Evolutionary conservation across 1,140 invertebrate genomes (phyloP).

Genomic region (Zelostemma sp.): DNA sequence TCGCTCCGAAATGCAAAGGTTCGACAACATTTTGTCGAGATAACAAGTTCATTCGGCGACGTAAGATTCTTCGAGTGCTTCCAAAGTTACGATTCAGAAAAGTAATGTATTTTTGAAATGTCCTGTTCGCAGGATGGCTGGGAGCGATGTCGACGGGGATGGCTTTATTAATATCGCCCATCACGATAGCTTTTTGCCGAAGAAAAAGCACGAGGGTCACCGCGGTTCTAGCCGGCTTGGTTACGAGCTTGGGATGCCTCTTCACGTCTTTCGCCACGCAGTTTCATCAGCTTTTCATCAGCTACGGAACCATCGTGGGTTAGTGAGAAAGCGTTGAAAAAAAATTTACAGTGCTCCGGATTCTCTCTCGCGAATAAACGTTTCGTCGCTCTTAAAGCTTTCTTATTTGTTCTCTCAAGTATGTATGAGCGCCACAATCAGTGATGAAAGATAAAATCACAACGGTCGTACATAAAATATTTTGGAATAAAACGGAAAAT

Average conservation of each 20-base stretch:
- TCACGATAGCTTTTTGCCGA: conserved; percentile 87
- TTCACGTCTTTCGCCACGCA: conserved; percentile 91
- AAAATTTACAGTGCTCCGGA: no score
- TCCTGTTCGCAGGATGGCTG: conserved; percentile 80
- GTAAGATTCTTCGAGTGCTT: background rate
- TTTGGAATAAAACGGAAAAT: no score
- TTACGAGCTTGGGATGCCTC: conserved; percentile 87
- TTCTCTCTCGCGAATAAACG: no score
- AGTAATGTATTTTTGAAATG: background rate
- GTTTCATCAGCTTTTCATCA: conserved; percentile 92
- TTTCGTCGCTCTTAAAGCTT: no score
- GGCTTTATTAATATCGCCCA: conserved; percentile 83
- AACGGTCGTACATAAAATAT: no score
- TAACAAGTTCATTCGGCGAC: no score
- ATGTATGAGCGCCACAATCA: no score
- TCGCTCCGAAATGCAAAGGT: conserved; percentile 4
- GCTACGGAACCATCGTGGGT: conserved; percentile 79
- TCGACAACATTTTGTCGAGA: background rate
- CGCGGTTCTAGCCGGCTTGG: conserved; percentile 87
- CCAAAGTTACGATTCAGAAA: background rate
- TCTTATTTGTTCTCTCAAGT: no score
- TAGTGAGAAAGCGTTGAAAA: background rate
- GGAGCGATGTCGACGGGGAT: conserved; percentile 86
- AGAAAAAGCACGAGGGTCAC: conserved; percentile 89
- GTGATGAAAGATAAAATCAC: no score